Base-by-base conservation (phyloP, 2,797 vertebrate genomes). In the Acridotheres tristis region DNA sequence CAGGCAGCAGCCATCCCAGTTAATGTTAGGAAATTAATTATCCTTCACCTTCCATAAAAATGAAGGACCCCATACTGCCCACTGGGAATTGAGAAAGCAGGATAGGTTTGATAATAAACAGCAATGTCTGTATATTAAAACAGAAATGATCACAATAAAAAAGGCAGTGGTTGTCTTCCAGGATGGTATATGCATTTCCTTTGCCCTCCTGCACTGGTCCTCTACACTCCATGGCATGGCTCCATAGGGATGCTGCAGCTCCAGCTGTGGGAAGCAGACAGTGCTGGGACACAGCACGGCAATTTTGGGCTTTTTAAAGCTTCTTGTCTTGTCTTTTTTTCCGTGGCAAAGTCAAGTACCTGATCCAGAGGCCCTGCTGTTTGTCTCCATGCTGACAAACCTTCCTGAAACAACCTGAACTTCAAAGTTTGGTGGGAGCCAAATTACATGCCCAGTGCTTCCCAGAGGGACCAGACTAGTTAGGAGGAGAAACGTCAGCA, bases 401-500 rank as follows among this genome's bases (percentile, higher is more conserved):
- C 32, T 38, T 91, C 65, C 78, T 76, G 76, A 67, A 94, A 85
- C 47, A 88, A 62, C 75, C 17, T 58, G 82, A 94, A 85, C 80
- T 95, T 94, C 72, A 83, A 17, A 88, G 85, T 85, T 76, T 85
- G 53, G 40, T 82, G 42, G 50, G 68, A 91, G 81, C 38, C 68
- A 89, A 85, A 94, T 94, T 94, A 62, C 50, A 89, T 95, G 58
- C 63, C 43, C 80, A 78, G 86, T 0, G 4, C 71, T 68, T 95
- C 58, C 91, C 85, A 72, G 45, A 88, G 71, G 74, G 90, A 66
- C n/a, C 38, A 20, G 51, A 6, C n/a, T 63, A 83, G 91, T 93
- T 87, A 87, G 53, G 88, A 90, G 81, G 48, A 95, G 88, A 96
- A 73, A 93, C 0, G 5, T 85, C 92, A 95, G 92, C 1, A 14